A percentile compares a stretch with the other conserved stretches of the same genome.
Evolutionary conservation across 2,888 invertebrate genomes (phyloP).

Genomic region (Athalia cordata): DNA sequence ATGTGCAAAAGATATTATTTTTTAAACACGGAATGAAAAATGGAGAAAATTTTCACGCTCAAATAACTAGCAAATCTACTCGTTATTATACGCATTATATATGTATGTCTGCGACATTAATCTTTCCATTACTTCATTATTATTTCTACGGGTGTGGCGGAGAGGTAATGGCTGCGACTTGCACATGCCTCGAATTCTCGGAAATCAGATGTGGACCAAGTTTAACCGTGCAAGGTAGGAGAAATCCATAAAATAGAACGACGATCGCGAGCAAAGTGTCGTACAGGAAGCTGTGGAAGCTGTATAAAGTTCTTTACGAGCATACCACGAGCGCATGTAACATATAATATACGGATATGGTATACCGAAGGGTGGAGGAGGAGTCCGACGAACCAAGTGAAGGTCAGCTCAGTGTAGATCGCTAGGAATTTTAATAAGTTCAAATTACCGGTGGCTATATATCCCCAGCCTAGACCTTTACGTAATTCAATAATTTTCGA

Average conservation of each 20-base stretch:
- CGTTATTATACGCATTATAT: no score
- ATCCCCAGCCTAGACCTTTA: neutral
- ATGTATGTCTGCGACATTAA: no score
- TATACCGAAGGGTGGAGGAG: neutral
- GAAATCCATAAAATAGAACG: neutral
- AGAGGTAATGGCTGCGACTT: neutral
- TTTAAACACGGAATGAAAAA: neutral
- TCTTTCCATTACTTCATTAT: no score
- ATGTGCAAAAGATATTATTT: neutral
- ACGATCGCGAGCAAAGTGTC: neutral
- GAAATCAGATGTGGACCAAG: neutral
- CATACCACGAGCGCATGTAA: neutral
- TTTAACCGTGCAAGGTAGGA: neutral
- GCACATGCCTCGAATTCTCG: neutral
- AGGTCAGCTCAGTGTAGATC: constrained; percentile 5
- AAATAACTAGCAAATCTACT: no score
- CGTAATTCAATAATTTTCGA: constrained; percentile 23
- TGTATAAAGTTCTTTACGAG: constrained; percentile 24
- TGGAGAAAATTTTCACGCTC: no score
- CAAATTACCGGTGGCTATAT: constrained; percentile 19
- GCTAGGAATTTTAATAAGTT: constrained; percentile 26
- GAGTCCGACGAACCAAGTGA: neutral
- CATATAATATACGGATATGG: neutral
- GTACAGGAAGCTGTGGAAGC: neutral
- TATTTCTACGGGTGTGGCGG: no score